These are phyloP conservation scores for Cyphomyrmex costatus DNA, from an alignment of 1,140 invertebrate genomes.

Conservation along the genomic window DNA sequence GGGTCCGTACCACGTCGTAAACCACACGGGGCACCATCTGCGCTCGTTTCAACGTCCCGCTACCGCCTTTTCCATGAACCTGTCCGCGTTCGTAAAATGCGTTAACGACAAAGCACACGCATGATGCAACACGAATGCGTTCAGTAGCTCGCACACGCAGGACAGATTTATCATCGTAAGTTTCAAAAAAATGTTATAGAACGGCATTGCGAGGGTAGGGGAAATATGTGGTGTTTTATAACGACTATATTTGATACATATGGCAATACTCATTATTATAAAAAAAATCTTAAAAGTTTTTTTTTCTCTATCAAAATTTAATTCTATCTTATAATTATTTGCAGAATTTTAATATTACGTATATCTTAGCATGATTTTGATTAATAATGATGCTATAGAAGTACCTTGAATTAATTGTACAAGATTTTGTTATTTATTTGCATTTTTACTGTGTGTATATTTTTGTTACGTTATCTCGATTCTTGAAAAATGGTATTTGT, in stretches of 20 bases:
- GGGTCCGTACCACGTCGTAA: slow-evolving; percentile 71
- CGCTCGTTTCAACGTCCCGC: slow-evolving; percentile 70
- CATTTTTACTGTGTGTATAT: not conserved
- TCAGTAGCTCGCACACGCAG: slow-evolving; percentile 39
- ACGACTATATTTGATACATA: not conserved
- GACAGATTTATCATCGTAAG: slow-evolving; percentile 42
- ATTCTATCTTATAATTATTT: not conserved
- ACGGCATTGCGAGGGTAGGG: too few species aligned
- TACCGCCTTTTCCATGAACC: slow-evolving; percentile 72
- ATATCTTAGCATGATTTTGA: not conserved
- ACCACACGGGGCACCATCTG: slow-evolving; percentile 80
- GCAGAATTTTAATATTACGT: not conserved
- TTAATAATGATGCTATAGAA: not conserved
- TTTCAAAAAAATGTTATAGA: not conserved
- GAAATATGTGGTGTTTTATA: not conserved
- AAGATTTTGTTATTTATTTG: not conserved
- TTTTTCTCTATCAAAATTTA: not conserved
- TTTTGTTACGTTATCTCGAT: not conserved
- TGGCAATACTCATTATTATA: not conserved
- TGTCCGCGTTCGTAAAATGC: slow-evolving; percentile 63
- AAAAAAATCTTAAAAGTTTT: not conserved
- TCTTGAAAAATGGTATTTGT: not conserved
- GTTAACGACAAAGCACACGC: slow-evolving; percentile 39
- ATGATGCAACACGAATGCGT: slow-evolving; percentile 38
- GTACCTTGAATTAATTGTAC: not conserved